Conservation (phyloP, 2,888 invertebrate genomes). For the Neuroscelio doddi region DNA sequence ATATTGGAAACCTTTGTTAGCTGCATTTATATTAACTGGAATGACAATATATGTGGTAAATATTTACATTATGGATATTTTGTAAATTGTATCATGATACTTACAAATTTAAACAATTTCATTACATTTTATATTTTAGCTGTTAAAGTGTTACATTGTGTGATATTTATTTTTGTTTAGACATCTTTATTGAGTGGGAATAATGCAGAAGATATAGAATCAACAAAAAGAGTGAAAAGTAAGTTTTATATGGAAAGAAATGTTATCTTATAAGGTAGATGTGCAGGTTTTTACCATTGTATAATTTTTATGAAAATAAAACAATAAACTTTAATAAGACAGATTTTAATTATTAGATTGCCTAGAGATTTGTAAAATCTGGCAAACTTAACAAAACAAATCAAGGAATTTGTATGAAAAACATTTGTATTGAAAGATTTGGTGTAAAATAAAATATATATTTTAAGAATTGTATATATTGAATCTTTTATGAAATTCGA, state of each 20-base stretch:
- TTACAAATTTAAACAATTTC: neutral
- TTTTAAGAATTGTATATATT: no score
- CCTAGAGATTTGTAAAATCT: no score
- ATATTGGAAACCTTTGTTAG: slow-evolving; percentile 66
- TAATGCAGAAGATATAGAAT: neutral
- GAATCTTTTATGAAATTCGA: no score
- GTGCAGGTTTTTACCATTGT: no score
- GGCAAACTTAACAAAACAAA: no score
- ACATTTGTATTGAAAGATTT: no score
- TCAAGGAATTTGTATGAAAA: no score
- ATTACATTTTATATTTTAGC: neutral
- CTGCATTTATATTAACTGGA: slow-evolving; percentile 62
- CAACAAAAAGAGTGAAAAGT: slow-evolving; percentile 18
- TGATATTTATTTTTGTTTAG: neutral
- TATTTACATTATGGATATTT: slow-evolving; percentile 10
- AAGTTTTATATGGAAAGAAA: slow-evolving; percentile 4
- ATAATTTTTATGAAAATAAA: no score
- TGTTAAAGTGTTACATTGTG: neutral
- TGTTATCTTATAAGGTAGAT: no score
- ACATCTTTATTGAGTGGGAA: neutral
- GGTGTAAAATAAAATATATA: no score
- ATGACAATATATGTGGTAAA: slow-evolving; percentile 59
- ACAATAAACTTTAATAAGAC: no score
- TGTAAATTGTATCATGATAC: slow-evolving; percentile 1
- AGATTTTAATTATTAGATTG: no score